These are phyloP conservation scores for Caenorhabditis panamensis DNA, from an alignment of 2,888 invertebrate genomes.

Conservation along the genomic window DNA sequence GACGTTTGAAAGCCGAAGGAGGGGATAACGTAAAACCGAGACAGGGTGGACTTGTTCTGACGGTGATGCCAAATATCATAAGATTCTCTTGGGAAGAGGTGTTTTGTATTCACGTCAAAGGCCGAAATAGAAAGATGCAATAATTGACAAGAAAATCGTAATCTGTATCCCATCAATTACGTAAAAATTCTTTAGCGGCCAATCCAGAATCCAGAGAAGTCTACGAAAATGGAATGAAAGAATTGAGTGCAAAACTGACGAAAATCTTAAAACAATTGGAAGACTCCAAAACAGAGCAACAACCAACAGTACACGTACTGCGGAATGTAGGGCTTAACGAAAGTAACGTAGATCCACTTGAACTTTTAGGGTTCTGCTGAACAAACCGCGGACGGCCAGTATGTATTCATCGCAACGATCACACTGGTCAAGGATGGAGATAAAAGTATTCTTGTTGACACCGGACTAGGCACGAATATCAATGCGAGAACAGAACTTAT, in stretches of 20 bases:
- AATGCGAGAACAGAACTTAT: conserved; percentile 77
- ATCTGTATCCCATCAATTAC: background rate
- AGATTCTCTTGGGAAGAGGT: conserved; percentile 50
- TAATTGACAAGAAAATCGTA: background rate
- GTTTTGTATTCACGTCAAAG: conserved; percentile 42
- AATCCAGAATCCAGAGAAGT: conserved; percentile 39
- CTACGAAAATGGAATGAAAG: conserved; percentile 48
- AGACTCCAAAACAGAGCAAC: conserved; percentile 35
- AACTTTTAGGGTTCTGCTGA: conserved; percentile 76
- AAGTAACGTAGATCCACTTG: background rate
- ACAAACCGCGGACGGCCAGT: conserved; percentile 73
- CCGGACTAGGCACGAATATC: conserved; percentile 79
- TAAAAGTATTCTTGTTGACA: conserved; percentile 78
- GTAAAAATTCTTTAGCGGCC: background rate
- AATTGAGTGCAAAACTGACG: conserved; percentile 67
- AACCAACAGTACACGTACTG: conserved; percentile 48
- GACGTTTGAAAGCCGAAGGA: conserved; percentile 33
- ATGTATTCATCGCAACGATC: conserved; percentile 77
- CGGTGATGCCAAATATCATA: conserved; percentile 32
- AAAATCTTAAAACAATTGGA: conserved; percentile 64
- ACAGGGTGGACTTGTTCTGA: conserved; percentile 35
- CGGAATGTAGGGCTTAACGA: conserved; percentile 39
- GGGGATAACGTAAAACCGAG: conserved; percentile 44
- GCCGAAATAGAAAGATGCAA: conserved; percentile 24
- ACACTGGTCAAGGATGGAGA: conserved; percentile 76